Conservation (phyloP, 2,888 invertebrate genomes). For the Tillus elongatus region DNA sequence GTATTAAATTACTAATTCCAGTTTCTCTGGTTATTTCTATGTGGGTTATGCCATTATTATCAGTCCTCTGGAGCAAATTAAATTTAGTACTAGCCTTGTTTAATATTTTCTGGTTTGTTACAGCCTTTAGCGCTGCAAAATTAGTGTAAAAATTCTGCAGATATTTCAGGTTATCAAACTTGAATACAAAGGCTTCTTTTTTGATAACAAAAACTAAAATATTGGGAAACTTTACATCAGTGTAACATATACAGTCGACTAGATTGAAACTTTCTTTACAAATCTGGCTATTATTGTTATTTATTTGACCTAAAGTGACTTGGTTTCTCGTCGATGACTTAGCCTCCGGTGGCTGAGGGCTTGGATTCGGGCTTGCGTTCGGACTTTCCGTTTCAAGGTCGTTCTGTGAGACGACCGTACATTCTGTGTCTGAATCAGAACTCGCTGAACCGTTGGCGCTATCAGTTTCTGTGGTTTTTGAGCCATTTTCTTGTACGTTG, state of each 20-base stretch:
- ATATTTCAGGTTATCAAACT: conserved; percentile 32
- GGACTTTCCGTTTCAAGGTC: background rate
- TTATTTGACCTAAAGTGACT: too few relatives aligned
- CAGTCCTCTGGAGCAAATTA: conserved; percentile 43
- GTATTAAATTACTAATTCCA: conserved; percentile 19
- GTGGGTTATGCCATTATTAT: conserved; percentile 45
- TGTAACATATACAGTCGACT: conserved; percentile 41
- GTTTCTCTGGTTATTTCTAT: conserved; percentile 40
- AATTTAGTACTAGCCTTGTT: conserved; percentile 31
- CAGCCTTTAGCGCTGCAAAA: conserved; percentile 39
- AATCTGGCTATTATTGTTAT: too few relatives aligned
- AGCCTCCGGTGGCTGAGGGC: conserved; percentile 7
- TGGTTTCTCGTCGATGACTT: conserved; percentile 9
- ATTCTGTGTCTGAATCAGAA: conserved; percentile 37
- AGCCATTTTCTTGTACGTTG: conserved; percentile 16
- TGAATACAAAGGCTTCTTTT: conserved; percentile 38
- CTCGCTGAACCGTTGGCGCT: conserved; percentile 40
- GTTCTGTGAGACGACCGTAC: background rate
- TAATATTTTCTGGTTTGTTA: conserved; percentile 37
- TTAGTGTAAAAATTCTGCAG: conserved; percentile 36
- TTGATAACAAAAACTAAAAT: conserved; percentile 39
- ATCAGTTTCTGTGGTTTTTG: conserved; percentile 36
- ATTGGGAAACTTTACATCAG: conserved; percentile 39
- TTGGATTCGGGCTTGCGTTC: background rate
- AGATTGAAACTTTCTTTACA: conserved; percentile 34